phyloP scores from a whole-genome alignment of 2,888 invertebrate genomes.

The Drosophila colorata region DNA sequence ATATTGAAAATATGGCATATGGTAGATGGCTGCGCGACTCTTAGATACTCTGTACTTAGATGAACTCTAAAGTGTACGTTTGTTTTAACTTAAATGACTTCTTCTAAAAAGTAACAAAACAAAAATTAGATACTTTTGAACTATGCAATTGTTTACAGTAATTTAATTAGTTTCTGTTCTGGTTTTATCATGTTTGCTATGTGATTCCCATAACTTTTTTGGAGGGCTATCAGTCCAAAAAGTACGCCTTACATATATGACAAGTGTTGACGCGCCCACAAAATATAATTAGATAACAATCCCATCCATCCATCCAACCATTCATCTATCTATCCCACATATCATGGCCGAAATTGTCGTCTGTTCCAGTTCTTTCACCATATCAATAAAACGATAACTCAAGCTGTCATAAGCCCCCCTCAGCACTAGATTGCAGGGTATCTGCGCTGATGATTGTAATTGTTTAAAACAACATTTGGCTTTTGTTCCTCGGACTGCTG shows the following conservation, averaged over 20 bases:
- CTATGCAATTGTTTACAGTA: constrained; percentile 3
- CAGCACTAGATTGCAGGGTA: constrained; percentile 3
- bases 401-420: constrained; percentile 10
- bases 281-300: constrained; percentile 29
- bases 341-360: neutral
- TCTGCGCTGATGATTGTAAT: neutral
- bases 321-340: neutral
- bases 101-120: neutral
- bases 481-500: constrained; percentile 2
- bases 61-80: too few species aligned
- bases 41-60: too few species aligned
- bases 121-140: neutral
- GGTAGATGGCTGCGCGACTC: too few species aligned
- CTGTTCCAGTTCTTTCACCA: constrained; percentile 6
- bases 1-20: too few species aligned
- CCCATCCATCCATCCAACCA: constrained; percentile 3
- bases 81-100: too few species aligned
- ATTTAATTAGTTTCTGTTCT: neutral
- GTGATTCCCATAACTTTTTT: constrained; percentile 20
- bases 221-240: constrained; percentile 15
- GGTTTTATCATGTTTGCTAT: constrained; percentile 17
- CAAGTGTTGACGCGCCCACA: neutral
- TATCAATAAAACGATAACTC: constrained; percentile 17
- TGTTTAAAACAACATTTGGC: constrained; percentile 7
- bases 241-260: neutral